Evolutionary conservation across 2,888 invertebrate genomes (phyloP).

Genomic region (Cloeon dipterum): DNA sequence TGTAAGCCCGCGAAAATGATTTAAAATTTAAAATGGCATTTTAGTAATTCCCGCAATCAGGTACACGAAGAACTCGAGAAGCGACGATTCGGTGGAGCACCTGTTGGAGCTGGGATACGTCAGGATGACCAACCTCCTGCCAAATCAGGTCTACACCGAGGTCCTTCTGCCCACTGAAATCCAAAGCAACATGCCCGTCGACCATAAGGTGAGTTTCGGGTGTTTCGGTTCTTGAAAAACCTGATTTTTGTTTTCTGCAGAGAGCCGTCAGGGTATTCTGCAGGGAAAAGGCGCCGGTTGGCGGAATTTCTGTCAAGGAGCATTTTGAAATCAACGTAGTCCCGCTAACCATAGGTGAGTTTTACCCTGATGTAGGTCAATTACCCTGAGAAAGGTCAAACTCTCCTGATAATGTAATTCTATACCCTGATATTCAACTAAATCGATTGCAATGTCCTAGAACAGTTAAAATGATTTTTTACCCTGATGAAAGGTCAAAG

Average conservation of each 20-base stretch:
- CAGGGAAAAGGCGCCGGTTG: constrained; percentile 86
- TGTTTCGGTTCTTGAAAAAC: constrained; percentile 3
- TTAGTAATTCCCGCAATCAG: constrained; percentile 23
- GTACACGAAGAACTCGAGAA: constrained; percentile 88
- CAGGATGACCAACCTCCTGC: constrained; percentile 81
- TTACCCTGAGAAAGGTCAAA: no score
- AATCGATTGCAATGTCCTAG: no score
- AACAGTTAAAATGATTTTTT: no score
- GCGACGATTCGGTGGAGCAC: constrained; percentile 94
- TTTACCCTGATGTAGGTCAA: neutral
- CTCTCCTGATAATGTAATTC: no score
- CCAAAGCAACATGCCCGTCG: constrained; percentile 71
- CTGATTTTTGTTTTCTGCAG: constrained; percentile 10
- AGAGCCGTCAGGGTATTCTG: constrained; percentile 86
- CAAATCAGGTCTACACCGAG: constrained; percentile 84
- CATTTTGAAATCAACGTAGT: constrained; percentile 97
- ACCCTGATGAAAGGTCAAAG: no score
- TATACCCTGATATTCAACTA: no score
- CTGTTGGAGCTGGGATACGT: constrained; percentile 88
- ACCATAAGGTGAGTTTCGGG: constrained; percentile 42
- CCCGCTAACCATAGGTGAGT: constrained; percentile 63
- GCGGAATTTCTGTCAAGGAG: constrained; percentile 97
- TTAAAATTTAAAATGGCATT: no score
- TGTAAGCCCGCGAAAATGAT: no score
- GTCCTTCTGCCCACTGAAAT: constrained; percentile 57